Evolutionary conservation across 2,113 vertebrate species (phyloP), one percentile per base, ranked within the genome.

Genomic region (Mirounga angustirostris): DNA sequence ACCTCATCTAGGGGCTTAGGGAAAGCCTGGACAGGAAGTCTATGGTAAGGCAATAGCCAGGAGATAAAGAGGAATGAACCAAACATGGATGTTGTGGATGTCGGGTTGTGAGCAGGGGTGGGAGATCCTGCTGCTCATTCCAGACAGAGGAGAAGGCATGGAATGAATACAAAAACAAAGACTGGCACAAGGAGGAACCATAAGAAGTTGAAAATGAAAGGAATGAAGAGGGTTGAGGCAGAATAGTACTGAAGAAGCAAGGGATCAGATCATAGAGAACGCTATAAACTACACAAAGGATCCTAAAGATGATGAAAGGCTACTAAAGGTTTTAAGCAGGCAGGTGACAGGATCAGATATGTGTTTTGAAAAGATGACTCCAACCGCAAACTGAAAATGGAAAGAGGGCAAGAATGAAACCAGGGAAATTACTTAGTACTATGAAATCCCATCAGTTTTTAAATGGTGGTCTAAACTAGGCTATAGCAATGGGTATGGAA

Each of bases 341-440:
- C 22, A 89, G 7, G 11, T 33, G 4, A 88, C 22, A 61, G 84
- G 14, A 94, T 84, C 14, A 94, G 24, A 50, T 1, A 24, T 0
- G 7, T 91, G 28, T 67, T 95, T 92, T 67, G 59, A 94, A 96
- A 96, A 80, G n/a, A 97, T 61, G 50, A 81, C 21, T 94, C 24
- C 22, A 92, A 80, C 22, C 21, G 9, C 28, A 81, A 18, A 91
- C 63, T 63, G 46, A 58, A 96, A 95, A 94, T 3, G 16, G 26
- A 84, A 61, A 89, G 59, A 89, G 26, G 40, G 1, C 28, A 89
- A 91, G 30, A 85, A 3, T 28, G 46, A 81, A 95, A 85, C 24
- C 50, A 92, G 52, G 54, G n/a, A 85, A 94, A 94, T 15, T 22
- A 61, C 40, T 59, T 40, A 93, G 16, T 65, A 50, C 22, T 40